A percentile compares a stretch with the other conserved stretches of the same genome.
Conservation (phyloP, 1,140 invertebrate genomes). For the Phymorhynchus buccinoides region DNA sequence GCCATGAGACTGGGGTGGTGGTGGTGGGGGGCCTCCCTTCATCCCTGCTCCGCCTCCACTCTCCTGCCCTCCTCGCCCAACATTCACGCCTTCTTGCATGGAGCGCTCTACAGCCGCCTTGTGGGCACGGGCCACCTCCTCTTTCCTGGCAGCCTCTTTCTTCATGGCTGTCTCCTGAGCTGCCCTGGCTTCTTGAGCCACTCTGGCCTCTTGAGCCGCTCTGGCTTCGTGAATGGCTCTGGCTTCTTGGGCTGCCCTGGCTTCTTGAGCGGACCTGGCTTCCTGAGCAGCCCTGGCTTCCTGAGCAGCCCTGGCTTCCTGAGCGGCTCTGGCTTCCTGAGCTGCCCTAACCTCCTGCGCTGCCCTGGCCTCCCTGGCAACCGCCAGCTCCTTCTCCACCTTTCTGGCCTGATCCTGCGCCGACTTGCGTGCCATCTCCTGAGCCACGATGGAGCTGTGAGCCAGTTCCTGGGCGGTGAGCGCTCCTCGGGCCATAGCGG, state of each 20-base stretch:
- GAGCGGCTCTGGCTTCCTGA: not conserved
- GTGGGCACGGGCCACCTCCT: not conserved
- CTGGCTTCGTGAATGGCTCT: conserved; percentile 9
- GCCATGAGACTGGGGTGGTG: conserved; percentile 22
- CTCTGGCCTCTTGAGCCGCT: not conserved
- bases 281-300: conserved; percentile 6
- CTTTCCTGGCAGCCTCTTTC: conserved; percentile 23
- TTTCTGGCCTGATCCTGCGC: not conserved
- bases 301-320: not conserved
- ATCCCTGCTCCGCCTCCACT: conserved; percentile 11
- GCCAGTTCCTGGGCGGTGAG: conserved; percentile 26
- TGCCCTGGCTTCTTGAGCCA: not conserved
- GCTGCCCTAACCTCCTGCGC: not conserved
- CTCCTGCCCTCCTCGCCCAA: not conserved
- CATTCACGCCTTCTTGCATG: conserved; percentile 15
- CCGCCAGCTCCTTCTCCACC: not conserved
- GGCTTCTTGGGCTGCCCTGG: conserved; percentile 3
- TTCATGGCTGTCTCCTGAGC: conserved; percentile 19
- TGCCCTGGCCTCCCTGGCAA: not conserved
- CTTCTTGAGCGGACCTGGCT: not conserved
- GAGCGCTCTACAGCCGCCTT: conserved; percentile 24
- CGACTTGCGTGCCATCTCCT: conserved; percentile 15
- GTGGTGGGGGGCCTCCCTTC: conserved; percentile 28
- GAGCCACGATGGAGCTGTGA: conserved; percentile 22
- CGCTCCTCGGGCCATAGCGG: conserved; percentile 2